A percentile compares a stretch with the other conserved stretches of the same genome.
Conservation (phyloP, 1,140 invertebrate species). For the Tetranychus cinnabarinus region DNA sequence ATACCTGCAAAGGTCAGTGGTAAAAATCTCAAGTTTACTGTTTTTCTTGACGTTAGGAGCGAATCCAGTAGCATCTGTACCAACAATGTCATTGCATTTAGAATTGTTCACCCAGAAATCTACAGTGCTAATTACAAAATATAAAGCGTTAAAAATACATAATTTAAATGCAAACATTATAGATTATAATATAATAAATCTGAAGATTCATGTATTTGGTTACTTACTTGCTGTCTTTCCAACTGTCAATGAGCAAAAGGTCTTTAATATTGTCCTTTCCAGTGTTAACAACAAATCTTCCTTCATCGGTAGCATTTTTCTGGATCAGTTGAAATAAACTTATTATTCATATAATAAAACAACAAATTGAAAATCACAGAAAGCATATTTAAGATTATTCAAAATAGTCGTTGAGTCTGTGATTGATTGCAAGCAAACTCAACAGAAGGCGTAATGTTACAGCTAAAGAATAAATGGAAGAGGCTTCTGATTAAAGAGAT, state of each 20-base stretch:
- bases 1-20: conserved; percentile 15
- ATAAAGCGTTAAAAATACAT: too few relatives aligned
- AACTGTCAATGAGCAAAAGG: neutral
- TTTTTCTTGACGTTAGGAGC: conserved; percentile 14
- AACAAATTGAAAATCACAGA: too few relatives aligned
- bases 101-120: conserved; percentile 5
- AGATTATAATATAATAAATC: too few relatives aligned
- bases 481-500: too few relatives aligned
- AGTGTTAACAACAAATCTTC: neutral
- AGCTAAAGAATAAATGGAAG: too few relatives aligned
- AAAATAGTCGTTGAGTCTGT: too few relatives aligned
- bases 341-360: too few relatives aligned
- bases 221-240: neutral
- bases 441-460: too few relatives aligned
- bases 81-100: conserved; percentile 15
- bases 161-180: too few relatives aligned
- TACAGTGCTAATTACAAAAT: neutral
- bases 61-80: conserved; percentile 17
- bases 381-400: too few relatives aligned
- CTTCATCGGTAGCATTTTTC: neutral
- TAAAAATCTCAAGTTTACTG: conserved; percentile 15
- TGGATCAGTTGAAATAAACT: neutral
- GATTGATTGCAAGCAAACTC: too few relatives aligned
- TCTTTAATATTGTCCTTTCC: neutral
- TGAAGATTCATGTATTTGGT: too few relatives aligned